Conservation (phyloP, 2,888 invertebrate genomes). For the Eupeodes latifasciatus region DNA sequence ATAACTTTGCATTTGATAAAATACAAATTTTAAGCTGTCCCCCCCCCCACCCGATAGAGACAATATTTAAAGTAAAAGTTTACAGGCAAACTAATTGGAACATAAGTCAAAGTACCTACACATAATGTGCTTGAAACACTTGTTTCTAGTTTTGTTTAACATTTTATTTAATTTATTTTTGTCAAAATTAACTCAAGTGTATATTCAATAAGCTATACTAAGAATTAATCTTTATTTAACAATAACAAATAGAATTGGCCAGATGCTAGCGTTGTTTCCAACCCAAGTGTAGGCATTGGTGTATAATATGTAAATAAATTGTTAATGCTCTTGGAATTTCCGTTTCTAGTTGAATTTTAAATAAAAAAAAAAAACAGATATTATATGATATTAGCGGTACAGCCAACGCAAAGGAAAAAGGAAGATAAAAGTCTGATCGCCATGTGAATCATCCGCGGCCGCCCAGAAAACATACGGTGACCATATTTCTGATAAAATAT, state of each 20-base stretch:
- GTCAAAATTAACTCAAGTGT: too few species aligned
- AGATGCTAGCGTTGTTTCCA: neutral
- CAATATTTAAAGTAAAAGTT: too few species aligned
- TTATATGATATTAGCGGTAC: neutral
- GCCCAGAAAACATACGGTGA: neutral
- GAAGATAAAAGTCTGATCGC: constrained; percentile 10
- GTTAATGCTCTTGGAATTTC: constrained; percentile 60
- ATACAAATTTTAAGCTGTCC: too few species aligned
- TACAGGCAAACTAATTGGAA: too few species aligned
- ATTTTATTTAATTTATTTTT: too few species aligned
- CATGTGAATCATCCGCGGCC: neutral
- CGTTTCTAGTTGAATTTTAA: constrained; percentile 53
- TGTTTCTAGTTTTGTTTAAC: too few species aligned
- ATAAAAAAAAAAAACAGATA: constrained; percentile 22
- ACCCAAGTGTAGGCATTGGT: neutral
- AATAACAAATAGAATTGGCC: neutral
- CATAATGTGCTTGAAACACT: too few species aligned
- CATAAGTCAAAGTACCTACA: too few species aligned
- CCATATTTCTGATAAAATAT: neutral
- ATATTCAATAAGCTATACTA: neutral
- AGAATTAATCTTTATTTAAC: neutral
- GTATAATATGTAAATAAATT: constrained; percentile 9
- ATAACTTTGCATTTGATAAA: too few species aligned
- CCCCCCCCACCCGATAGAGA: too few species aligned
- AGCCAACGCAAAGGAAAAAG: neutral